Evolutionary conservation across 2,797 vertebrate species (phyloP).

Genomic region (Semotilus atromaculatus): DNA sequence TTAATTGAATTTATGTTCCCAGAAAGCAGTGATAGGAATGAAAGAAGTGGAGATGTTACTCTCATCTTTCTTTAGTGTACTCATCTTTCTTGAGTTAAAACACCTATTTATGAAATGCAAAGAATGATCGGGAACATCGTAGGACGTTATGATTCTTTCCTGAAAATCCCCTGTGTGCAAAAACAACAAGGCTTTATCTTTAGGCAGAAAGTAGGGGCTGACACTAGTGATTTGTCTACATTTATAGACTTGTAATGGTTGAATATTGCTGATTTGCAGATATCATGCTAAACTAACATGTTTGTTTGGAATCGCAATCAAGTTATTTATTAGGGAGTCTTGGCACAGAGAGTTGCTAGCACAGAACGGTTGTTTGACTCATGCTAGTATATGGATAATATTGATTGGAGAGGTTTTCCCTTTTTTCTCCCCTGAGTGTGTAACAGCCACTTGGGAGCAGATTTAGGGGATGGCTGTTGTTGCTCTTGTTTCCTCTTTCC

Average conservation of each 20-base stretch:
- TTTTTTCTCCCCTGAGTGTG: not conserved
- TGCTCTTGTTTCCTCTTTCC: not conserved
- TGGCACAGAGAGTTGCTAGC: not conserved
- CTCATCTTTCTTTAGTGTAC: not conserved
- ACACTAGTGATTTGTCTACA: not conserved
- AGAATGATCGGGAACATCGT: not conserved
- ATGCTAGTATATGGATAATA: conserved; percentile 18
- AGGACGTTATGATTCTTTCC: not conserved
- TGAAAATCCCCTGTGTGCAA: not conserved
- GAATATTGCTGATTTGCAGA: not conserved
- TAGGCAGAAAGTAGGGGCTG: not conserved
- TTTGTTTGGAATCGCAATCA: not conserved
- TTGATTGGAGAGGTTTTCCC: not conserved
- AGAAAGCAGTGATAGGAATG: not conserved
- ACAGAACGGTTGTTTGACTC: conserved; percentile 7
- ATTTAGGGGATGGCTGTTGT: not conserved
- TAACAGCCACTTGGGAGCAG: not conserved
- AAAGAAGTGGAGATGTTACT: not conserved
- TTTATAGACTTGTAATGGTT: not conserved
- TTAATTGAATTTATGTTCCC: not conserved
- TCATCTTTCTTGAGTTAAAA: not conserved
- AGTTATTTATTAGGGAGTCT: not conserved
- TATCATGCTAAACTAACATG: not conserved
- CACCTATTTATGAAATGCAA: not conserved
- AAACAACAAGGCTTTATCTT: not conserved